These are phyloP conservation scores for Pterostichus madidus DNA, from an alignment of 2,888 invertebrate species.

Conservation along the genomic window DNA sequence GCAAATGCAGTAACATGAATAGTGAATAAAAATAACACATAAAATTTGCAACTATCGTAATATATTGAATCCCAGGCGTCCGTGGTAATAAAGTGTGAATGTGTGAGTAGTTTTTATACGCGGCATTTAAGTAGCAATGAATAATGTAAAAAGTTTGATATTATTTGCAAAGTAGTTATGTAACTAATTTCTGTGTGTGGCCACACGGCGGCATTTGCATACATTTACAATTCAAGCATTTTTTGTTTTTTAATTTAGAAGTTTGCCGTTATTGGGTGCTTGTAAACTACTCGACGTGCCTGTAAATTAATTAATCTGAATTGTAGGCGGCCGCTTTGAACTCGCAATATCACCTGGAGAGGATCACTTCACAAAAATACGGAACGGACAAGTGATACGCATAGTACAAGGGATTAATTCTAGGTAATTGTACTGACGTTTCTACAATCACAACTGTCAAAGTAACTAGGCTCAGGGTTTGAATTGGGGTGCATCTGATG, in stretches of 20 bases:
- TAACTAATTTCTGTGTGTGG: slow-evolving; percentile 18
- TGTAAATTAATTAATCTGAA: slow-evolving; percentile 57
- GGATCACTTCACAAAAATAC: slow-evolving; percentile 21
- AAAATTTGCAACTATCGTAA: no score
- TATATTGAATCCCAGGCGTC: no score
- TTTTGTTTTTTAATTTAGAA: slow-evolving; percentile 20
- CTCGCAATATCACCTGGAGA: slow-evolving; percentile 31
- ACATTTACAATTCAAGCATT: slow-evolving; percentile 40
- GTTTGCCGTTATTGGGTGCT: slow-evolving; percentile 28
- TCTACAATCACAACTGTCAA: background rate
- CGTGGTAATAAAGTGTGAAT: no score
- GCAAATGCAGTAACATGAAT: no score
- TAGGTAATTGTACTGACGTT: background rate
- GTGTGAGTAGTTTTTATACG: no score
- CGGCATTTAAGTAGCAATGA: slow-evolving; percentile 28
- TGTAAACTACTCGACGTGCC: slow-evolving; percentile 16
- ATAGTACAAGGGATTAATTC: background rate
- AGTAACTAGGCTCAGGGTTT: background rate
- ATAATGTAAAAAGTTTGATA: slow-evolving; percentile 44
- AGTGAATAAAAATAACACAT: no score
- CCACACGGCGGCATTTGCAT: slow-evolving; percentile 18
- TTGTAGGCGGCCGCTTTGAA: slow-evolving; percentile 41
- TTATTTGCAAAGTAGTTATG: slow-evolving; percentile 40
- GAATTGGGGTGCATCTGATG: no score
- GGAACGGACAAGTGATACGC: slow-evolving; percentile 19